Percentiles rank a stretch among this genome's conserved stretches.
Conservation (phyloP, 2,113 vertebrate genomes). For the Protomyctophum bolini region DNA sequence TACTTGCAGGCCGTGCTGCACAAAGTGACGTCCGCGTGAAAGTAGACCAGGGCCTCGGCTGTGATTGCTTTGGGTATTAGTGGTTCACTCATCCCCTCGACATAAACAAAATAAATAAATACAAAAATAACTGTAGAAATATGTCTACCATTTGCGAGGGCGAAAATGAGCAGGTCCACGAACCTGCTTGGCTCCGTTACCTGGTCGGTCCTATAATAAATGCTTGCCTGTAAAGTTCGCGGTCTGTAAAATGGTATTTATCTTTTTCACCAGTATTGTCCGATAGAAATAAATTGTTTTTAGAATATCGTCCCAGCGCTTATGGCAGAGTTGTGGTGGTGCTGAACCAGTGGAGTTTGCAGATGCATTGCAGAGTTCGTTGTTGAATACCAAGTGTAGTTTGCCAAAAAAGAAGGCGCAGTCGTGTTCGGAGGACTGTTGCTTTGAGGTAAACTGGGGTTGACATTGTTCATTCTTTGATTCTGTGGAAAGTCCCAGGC, state of each 20-base stretch:
- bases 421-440: constrained; percentile 79
- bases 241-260: constrained; percentile 57
- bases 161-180: constrained; percentile 48
- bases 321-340: constrained; percentile 84
- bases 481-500: constrained; percentile 92
- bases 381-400: constrained; percentile 92
- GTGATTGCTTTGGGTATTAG: constrained; percentile 80
- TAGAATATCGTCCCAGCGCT: constrained; percentile 92
- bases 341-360: constrained; percentile 84
- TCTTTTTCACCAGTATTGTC: constrained; percentile 61
- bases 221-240: constrained; percentile 52
- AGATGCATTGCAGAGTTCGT: constrained; percentile 85
- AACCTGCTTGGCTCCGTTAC: constrained; percentile 52
- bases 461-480: constrained; percentile 79
- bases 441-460: constrained; percentile 81
- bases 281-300: constrained; percentile 47
- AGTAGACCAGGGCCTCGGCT: constrained; percentile 57
- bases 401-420: constrained; percentile 85
- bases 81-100: constrained; percentile 73
- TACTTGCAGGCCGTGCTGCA: constrained; percentile 49
- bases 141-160: constrained; percentile 57
- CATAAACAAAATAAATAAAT: constrained; percentile 83
- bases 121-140: constrained; percentile 82
- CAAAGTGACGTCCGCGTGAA: constrained; percentile 67
- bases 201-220: constrained; percentile 31